Conservation (phyloP, 2,113 vertebrate species). For the Fulica atra region DNA sequence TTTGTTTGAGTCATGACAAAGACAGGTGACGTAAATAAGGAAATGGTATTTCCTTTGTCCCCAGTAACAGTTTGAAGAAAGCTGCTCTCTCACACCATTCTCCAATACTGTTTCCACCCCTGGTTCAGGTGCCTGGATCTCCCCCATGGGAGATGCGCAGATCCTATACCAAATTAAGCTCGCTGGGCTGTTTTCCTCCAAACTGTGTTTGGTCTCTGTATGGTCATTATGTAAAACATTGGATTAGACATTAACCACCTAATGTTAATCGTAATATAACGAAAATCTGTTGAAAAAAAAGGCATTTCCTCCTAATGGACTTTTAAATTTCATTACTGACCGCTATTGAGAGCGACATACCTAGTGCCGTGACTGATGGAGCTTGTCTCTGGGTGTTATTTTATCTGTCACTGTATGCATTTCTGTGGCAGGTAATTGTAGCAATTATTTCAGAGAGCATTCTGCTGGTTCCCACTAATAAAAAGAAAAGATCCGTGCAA, state of each 20-base stretch:
- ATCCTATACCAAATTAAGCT: background rate
- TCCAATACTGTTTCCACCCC: background rate
- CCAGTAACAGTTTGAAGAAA: background rate
- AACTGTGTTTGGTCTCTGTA: background rate
- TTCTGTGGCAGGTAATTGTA: background rate
- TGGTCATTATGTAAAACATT: background rate
- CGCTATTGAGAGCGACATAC: background rate
- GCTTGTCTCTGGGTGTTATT: conserved; percentile 14
- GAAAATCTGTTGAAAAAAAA: conserved; percentile 8
- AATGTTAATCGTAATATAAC: background rate
- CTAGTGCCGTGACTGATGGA: background rate
- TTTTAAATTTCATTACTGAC: conserved; percentile 12
- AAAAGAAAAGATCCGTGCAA: background rate
- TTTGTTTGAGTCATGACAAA: background rate
- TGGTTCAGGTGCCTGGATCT: background rate
- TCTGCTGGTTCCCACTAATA: background rate
- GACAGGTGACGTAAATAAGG: background rate
- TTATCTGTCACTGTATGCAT: background rate
- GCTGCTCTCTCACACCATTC: background rate
- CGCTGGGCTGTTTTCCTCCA: background rate
- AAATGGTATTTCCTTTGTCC: background rate
- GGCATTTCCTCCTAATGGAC: background rate
- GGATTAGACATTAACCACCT: background rate
- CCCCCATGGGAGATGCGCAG: background rate
- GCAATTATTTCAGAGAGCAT: conserved; percentile 39